Base-by-base conservation (phyloP, 2,113 vertebrate species). In the Cyprinus carpio region DNA sequence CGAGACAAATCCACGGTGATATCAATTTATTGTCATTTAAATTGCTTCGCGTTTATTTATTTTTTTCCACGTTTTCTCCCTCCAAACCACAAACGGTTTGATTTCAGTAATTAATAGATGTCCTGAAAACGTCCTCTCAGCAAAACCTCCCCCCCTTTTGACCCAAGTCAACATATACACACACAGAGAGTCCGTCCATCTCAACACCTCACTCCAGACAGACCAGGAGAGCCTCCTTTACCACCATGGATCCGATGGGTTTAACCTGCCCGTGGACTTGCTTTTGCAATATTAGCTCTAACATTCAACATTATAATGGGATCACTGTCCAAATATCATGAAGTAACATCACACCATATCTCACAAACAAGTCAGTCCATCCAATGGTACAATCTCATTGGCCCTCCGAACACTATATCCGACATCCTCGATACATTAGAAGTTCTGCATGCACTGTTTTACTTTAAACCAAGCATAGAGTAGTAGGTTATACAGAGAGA, bases 11-110 rank as follows among this genome's bases (percentile, higher is more conserved):
- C 16, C 23, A 90, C 92, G 91, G 93, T 93, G 90, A 95, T 95
- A 94, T 92, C 92, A 94, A 94, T 95, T 94, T 94, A 94, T 94
- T 94, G 86, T 91, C 84, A 86, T 92, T 92, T 93, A 37, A 90
- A 91, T 91, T 81, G 89, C 88, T 92, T 93, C 87, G 90, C 92
- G 92, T 85, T 91, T 91, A 88, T 90, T 93, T n/a, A n/a, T n/a
- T 88, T 87, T 86, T 90, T 84, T 90, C 23, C 13, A 80, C 58
- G 80, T 88, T 85, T 77, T 67, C 85, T 81, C 5, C 81, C 75
- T 81, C 84, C 88, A 90, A 91, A 87, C 90, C 81, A 88, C 71
- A 88, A 91, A 85, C 72, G 43, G 89, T 89, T 92, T 88, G 90
- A 91, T 87, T 65, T 49, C 37, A 81, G 43, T 46, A 12, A 46